A percentile compares a stretch with the other conserved stretches of the same genome.
Evolutionary conservation across 2,888 invertebrate genomes (phyloP).

Genomic region (Chironomus tentans): DNA sequence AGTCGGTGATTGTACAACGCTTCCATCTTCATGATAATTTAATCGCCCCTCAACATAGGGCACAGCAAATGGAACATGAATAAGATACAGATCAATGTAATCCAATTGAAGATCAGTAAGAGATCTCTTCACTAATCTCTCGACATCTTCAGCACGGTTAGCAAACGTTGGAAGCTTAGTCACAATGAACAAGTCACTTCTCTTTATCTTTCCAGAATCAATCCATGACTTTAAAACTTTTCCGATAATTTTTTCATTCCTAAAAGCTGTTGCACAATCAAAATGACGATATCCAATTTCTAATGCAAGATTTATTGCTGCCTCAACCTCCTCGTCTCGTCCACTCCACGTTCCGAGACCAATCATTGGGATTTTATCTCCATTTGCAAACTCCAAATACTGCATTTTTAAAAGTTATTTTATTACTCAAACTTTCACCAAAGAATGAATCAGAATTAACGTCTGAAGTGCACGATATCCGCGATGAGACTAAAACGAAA

Average conservation of each 20-base stretch:
- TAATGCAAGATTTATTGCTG: conserved; percentile 58
- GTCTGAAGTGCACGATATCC: neutral
- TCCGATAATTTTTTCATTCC: conserved; percentile 68
- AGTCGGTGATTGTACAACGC: conserved; percentile 49
- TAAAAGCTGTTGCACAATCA: conserved; percentile 68
- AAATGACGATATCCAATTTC: conserved; percentile 74
- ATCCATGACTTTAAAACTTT: conserved; percentile 63
- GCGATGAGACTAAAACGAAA: neutral
- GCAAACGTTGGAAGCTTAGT: conserved; percentile 68
- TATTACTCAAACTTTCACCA: neutral
- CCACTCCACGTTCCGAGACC: conserved; percentile 77
- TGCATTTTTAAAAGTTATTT: conserved; percentile 32
- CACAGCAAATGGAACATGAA: conserved; percentile 68
- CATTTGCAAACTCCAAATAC: conserved; percentile 43
- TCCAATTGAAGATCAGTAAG: conserved; percentile 61
- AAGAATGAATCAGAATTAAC: neutral
- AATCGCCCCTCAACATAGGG: conserved; percentile 54
- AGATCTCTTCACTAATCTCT: conserved; percentile 57
- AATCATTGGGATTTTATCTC: conserved; percentile 57
- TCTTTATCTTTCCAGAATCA: conserved; percentile 52
- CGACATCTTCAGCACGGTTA: conserved; percentile 54
- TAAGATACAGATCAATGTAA: conserved; percentile 73
- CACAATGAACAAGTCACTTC: conserved; percentile 75
- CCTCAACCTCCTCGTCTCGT: conserved; percentile 55
- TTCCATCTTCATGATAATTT: conserved; percentile 57